Evolutionary conservation across 2,888 invertebrate genomes (phyloP), one percentile per base, ranked within the genome.

Genomic region (Nasonia oneida): DNA sequence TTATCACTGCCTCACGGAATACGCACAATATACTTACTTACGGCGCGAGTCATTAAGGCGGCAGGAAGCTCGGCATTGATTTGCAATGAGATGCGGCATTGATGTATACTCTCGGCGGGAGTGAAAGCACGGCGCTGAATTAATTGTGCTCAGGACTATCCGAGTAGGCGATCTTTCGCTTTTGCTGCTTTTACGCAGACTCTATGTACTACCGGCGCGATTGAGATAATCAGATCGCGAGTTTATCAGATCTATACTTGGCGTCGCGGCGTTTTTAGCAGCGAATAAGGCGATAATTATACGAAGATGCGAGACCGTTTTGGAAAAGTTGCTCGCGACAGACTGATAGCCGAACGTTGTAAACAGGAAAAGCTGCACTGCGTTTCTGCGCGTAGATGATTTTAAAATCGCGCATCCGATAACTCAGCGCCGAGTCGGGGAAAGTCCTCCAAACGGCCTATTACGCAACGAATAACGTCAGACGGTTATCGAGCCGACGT

Each of bases 51-150:
- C 76, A 71, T 80, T 81, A 67, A 47, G 23, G 42, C n/a, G n/a
- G 33, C 33, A 76, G 37, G 18, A 33, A 84, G 87, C 84, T 61
- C 77, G 88, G 87, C 88, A 88, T 90, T 88, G 90, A 89, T 90
- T 89, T 33, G 83, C 88, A 86, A 88, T 88, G 87, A 89, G 81
- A 83, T 87, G 42, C 42, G 89, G 88, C 88, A 87, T 88, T 88
- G 90, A 90, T 88, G 81, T 90, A 89, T 8, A 61, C 4, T 4
- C 53, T n/a, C 86, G 88, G 86, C 83, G 77, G 83, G 80, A 70
- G 83, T 87, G 50, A 83, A 81, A 83, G 84, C 87, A n/a, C 53
- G 71, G 79, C 78, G 37, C 39, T 81, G 87, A 87, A 89, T 89
- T 88, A 88, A 88, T 89, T 86, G 83, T 64, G 39, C 5, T 18